These are phyloP conservation scores for Chromobotia macracanthus DNA, from an alignment of 2,797 vertebrate species.

Conservation along the genomic window DNA sequence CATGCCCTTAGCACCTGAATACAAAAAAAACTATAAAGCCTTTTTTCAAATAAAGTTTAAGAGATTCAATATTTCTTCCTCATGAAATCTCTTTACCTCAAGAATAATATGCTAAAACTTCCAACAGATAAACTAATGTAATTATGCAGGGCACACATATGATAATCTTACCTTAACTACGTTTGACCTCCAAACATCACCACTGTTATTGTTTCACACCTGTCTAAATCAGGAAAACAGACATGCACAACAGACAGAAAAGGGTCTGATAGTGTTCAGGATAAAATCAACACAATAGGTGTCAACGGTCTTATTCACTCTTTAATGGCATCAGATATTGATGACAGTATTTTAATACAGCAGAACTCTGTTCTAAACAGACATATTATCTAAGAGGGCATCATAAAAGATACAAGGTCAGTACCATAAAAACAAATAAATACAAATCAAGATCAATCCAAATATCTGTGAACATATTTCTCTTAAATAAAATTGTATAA, in stretches of 20 bases:
- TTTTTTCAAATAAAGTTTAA: too few relatives aligned
- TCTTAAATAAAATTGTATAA: slow-evolving; percentile 74
- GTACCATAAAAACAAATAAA: slow-evolving; percentile 80
- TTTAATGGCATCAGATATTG: slow-evolving; percentile 62
- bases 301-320: slow-evolving; percentile 34
- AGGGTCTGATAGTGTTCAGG: too few relatives aligned
- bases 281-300: neutral
- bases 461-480: slow-evolving; percentile 70
- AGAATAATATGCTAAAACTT: too few relatives aligned
- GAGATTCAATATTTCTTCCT: too few relatives aligned
- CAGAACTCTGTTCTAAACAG: slow-evolving; percentile 56
- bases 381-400: slow-evolving; percentile 47
- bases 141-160: too few relatives aligned
- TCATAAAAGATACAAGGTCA: slow-evolving; percentile 56
- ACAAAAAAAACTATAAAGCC: too few relatives aligned
- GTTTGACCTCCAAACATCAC: too few relatives aligned
- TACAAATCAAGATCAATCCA: slow-evolving; percentile 77
- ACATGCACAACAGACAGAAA: neutral
- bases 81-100: too few relatives aligned
- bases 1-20: too few relatives aligned
- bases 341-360: slow-evolving; percentile 61
- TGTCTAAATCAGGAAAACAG: neutral
- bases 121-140: too few relatives aligned
- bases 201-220: too few relatives aligned
- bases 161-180: too few relatives aligned